Evolutionary conservation across 2,797 vertebrate species (phyloP), one percentile per base, ranked within the genome.

Genomic region (Hydrophis major): DNA sequence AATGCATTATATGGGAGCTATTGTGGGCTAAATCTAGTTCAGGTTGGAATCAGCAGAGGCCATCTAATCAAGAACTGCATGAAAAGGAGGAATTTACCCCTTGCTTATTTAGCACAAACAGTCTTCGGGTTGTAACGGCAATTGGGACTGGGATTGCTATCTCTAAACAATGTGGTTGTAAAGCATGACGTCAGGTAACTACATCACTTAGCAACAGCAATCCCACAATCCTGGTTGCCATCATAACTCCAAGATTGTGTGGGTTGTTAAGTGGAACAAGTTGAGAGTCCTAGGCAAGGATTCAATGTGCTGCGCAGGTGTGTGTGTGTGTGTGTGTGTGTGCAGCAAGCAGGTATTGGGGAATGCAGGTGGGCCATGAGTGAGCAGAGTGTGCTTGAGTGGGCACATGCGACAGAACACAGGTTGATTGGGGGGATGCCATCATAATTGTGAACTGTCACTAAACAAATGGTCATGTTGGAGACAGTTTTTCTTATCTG

Each of bases 1-100:
- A 95, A 96, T 93, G 89, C 93, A 86, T 78, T 96, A 53, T 53
- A 89, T 60, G 89, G 97, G 20, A 86, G 32, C 83, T 88, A 2
- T 6, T 50, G 22, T 37, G 69, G 5, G 42, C 13, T 42, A 16
- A 12, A 42, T 32, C 86, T 16, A 56, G 60, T 14, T 20, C 6
- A 92, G 86, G 12, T 12, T 47, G 56, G 42, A 60, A 7, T 27
- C 42, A 53, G 28, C 27, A 47, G 4, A 83, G 74, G 20, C 74
- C 20, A 12, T 83, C 2, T 47, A 10, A 83, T 47, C 74, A 83
- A 8, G 37, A 83, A 83, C 37, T 47, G 10, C 37, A 83, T 25
- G 74, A 83, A 47, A 20, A 83, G 8, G 37, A 83, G 74, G 20
- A 83, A 83, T 83, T 83, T 47, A 20, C 37, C 37, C 20, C 74